Percentiles rank a stretch among this genome's conserved stretches.
These are phyloP conservation scores for Acronicta aceris DNA, from an alignment of 2,888 invertebrate genomes.

Conservation along the genomic window DNA sequence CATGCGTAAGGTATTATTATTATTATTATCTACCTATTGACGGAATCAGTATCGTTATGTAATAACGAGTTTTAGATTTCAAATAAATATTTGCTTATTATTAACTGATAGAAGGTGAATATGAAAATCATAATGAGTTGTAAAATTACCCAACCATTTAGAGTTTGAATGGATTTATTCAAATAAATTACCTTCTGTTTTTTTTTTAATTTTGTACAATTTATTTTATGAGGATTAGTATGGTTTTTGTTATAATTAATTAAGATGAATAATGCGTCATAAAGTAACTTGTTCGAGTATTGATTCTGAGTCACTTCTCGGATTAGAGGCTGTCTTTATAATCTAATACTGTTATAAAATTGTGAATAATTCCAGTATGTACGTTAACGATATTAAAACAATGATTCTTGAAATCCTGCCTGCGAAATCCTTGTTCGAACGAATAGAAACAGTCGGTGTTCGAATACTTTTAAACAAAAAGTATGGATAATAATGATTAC, in stretches of 20 bases:
- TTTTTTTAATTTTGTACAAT: conserved; percentile 11
- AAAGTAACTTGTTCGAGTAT: conserved; percentile 29
- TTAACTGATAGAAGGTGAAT: conserved; percentile 4
- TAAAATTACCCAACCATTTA: conserved; percentile 12
- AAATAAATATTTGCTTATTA: conserved; percentile 32
- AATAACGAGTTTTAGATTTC: conserved; percentile 42
- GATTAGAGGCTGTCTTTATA: conserved; percentile 35
- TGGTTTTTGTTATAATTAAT: conserved; percentile 42
- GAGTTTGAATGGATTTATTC: conserved; percentile 8
- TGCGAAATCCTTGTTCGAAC: too few species aligned
- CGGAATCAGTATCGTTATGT: conserved; percentile 20
- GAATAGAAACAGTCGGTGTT: too few species aligned
- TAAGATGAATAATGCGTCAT: conserved; percentile 31
- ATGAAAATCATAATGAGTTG: conserved; percentile 20
- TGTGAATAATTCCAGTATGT: not conserved
- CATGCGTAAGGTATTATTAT: conserved; percentile 10
- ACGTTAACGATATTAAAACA: too few species aligned
- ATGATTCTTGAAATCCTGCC: too few species aligned
- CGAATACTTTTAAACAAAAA: too few species aligned
- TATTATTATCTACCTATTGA: not conserved
- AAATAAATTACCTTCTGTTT: conserved; percentile 3
- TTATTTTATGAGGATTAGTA: conserved; percentile 20
- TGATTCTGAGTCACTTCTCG: conserved; percentile 39
- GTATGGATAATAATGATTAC: too few species aligned
- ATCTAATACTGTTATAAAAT: too few species aligned